Evolutionary conservation across 2,888 invertebrate genomes (phyloP).

Genomic region (Tenthredo notha): DNA sequence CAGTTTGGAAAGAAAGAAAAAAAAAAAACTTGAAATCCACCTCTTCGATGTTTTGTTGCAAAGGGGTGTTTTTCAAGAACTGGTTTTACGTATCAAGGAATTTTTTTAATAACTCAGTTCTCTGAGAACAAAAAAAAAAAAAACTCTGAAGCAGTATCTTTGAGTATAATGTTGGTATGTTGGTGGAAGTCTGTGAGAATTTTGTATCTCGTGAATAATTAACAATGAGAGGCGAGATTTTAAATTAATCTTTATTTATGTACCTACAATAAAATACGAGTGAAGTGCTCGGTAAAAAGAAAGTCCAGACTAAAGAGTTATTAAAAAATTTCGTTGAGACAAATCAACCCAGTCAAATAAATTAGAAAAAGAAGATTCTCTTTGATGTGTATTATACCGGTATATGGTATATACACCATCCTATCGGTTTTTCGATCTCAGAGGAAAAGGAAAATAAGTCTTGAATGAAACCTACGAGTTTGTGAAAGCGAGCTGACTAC

Average conservation of each 20-base stretch:
- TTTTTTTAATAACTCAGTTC: not conserved
- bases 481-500: not conserved
- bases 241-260: not conserved
- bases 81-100: not conserved
- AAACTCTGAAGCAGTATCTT: not conserved
- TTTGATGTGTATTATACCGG: not conserved
- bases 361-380: not conserved
- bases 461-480: slow-evolving; percentile 20
- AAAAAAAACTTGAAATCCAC: not conserved
- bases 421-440: not conserved
- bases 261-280: not conserved
- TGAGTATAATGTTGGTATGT: not conserved
- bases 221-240: not conserved
- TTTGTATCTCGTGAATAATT: not conserved
- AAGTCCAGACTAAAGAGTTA: not conserved
- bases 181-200: not conserved
- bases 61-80: not conserved
- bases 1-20: not conserved
- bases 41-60: not conserved
- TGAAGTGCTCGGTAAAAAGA: not conserved
- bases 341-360: not conserved
- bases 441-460: not conserved
- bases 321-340: not conserved
- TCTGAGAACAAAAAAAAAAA: not conserved
- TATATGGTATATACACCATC: not conserved